Evolutionary conservation across 2,888 invertebrate species (phyloP), one percentile per base, ranked within the genome.

Genomic region (Cecidostiba fungosa): DNA sequence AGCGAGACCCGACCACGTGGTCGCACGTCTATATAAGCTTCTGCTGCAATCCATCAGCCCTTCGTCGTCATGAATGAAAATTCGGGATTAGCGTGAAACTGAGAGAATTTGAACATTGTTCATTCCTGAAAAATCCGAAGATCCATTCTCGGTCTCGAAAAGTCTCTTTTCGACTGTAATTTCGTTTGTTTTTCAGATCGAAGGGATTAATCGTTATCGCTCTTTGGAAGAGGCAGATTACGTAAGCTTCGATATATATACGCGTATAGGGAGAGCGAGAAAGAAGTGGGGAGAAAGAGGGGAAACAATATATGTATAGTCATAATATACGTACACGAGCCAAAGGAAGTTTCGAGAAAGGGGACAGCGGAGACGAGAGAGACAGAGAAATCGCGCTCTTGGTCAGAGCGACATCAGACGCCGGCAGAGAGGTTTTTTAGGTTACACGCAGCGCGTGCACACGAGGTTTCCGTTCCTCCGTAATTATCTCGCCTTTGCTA

Each of bases 281-380:
- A n/a, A 54, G 70, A 12, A 23, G 59, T 23, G 59, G 23, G 59
- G 59, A 50, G 59, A 59, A 59, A 59, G 59, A 59, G 59, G 59
- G 59, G 59, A 59, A 59, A 59, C 1, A 5, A 0, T 12, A 16
- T 70, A 32, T 10, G 2, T 14, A 36, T 36, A n/a, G n/a, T 1
- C 14, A 62, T 36, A 19, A 19, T 70, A 72, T 19, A 39, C 23
- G 23, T 19, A 19, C 23, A 62, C 23, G 23, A 59, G 43, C 5
- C 76, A 54, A 70, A 36, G 14, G 85, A 85, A 85, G 66, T 78
- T 85, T 85, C 85, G 82, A 85, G 85, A 85, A 85, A 54, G 70
- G 76, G 47, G 26, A 47, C 43, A 77, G 69, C n/a, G 62, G 66
- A 54, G 26, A 72, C 3, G 36, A 26, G n/a, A 66, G 74, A 76